Conservation (phyloP, 2,888 invertebrate species). For the Synanthedon vespiformis region DNA sequence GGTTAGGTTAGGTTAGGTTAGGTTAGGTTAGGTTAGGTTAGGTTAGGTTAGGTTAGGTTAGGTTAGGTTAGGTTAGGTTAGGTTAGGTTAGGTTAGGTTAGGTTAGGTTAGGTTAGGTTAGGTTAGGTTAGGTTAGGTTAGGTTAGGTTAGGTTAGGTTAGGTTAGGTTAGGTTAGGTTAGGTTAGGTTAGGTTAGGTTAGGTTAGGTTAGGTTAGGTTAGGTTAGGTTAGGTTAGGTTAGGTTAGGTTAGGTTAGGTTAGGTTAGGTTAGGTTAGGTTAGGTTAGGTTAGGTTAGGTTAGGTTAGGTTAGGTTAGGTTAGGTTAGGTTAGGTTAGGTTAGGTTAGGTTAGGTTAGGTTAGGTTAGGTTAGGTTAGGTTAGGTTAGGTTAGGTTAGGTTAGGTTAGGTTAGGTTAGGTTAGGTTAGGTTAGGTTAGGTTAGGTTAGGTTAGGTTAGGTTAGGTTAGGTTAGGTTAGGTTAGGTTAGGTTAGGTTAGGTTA, state of each 20-base stretch:
- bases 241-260: not conserved
- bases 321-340: not conserved
- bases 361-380: not conserved
- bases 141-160: not conserved
- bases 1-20: not conserved
- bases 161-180: not conserved
- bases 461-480: not conserved
- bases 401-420: not conserved
- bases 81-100: not conserved
- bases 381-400: not conserved
- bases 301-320: not conserved
- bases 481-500: not conserved
- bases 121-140: not conserved
- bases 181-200: not conserved
- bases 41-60: not conserved
- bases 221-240: not conserved
- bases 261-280: not conserved
- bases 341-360: not conserved
- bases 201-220: not conserved
- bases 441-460: not conserved
- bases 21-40: not conserved
- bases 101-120: not conserved
- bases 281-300: not conserved
- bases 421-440: not conserved
- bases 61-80: not conserved